Conservation (phyloP, 1,140 invertebrate species). For the Tetraneura akinire region DNA sequence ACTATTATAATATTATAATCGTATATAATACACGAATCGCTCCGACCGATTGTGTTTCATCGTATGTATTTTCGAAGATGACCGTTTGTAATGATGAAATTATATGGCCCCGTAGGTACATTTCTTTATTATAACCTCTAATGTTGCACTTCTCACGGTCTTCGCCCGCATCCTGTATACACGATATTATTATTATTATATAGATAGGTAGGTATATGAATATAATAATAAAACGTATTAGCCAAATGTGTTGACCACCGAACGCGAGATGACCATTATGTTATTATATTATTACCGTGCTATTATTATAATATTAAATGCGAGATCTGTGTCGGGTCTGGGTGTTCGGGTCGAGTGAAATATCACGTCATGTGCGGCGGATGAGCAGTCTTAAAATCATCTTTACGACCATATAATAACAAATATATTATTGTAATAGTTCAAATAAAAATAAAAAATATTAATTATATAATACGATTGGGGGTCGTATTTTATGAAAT, state of each 20-base stretch:
- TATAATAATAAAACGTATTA: too few relatives aligned
- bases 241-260: neutral
- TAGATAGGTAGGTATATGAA: too few relatives aligned
- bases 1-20: too few relatives aligned
- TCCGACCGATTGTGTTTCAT: too few relatives aligned
- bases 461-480: neutral
- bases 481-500: conserved; percentile 16
- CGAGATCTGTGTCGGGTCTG: neutral
- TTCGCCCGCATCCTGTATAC: neutral
- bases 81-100: too few relatives aligned
- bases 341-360: neutral
- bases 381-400: neutral
- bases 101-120: too few relatives aligned
- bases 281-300: neutral
- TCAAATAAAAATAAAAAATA: neutral
- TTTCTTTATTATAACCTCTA: too few relatives aligned
- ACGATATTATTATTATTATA: too few relatives aligned
- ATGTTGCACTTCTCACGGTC: too few relatives aligned
- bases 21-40: too few relatives aligned
- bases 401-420: neutral
- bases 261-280: neutral
- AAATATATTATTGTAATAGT: too few relatives aligned
- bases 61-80: too few relatives aligned
- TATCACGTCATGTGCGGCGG: conserved; percentile 8
- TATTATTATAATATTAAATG: neutral